Base-by-base conservation (phyloP, 2,113 vertebrate species). In the Dermatemys mawii region DNA sequence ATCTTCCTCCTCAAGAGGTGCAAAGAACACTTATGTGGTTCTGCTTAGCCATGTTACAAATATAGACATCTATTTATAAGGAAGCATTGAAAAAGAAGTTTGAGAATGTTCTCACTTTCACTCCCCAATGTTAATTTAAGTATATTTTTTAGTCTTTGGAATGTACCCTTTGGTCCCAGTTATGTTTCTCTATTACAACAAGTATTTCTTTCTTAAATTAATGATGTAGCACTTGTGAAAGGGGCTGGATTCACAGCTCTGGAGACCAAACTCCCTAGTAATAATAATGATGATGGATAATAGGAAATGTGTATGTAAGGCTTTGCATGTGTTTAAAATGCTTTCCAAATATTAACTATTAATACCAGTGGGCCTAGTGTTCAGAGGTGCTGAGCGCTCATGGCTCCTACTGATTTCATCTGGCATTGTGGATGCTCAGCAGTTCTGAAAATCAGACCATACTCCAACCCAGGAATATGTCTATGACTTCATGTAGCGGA, bases 1-100 rank as follows among this genome's bases (percentile, higher is more conserved):
- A 97, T 97, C 97, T 96, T 4, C 0, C 90, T 84, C 85, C 3
- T 1, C 83, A 88, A 88, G 90, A 93, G 91, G 76, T 3, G 3
- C 73, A 67, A 84, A 93, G 91, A 96, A 83, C 49, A 91, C 93
- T 97, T n/a, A 27, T 96, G 97, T 95, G 90, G 88, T 92, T 98
- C 95, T 97, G 78, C 93, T 93, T 78, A 95, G 84, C 84, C 4
- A 1, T 67, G 91, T 94, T 95, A 94, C 67, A 91, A 90, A 93
- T 92, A 94, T 82, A 94, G 93, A 75, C 81, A 90, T 86, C 76
- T 96, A 84, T 95, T 97, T 12, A 70, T 82, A 88, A 95, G 97
- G 94, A 93, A 95, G 86, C 60, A 94, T 84, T 41, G 44, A 92
- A 97, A 81, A 27, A 96, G 90, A 92, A 94, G 78, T 78, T 95